These are phyloP conservation scores for Vireo altiloquus DNA, from an alignment of 2,113 vertebrate species.

Conservation along the genomic window DNA sequence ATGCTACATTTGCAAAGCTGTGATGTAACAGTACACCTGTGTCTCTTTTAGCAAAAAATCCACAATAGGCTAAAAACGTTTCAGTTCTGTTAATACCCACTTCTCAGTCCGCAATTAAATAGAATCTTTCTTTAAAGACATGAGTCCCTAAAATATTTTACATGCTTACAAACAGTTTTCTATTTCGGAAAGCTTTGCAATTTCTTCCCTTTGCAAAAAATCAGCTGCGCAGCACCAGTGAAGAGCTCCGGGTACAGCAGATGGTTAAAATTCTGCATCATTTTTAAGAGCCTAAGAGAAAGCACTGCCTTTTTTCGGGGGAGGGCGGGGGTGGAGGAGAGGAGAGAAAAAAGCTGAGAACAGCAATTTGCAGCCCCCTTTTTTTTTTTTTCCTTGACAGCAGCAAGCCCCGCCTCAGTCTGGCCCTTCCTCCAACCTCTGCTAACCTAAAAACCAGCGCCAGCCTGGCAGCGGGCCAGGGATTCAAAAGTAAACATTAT, in stretches of 20 bases:
- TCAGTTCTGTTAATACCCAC: not conserved
- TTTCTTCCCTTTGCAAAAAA: not conserved
- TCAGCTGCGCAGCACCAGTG: not conserved
- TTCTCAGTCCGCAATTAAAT: fast-evolving
- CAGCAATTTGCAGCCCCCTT: constrained; percentile 17
- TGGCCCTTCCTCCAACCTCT: constrained; percentile 65
- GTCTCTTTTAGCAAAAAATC: not conserved
- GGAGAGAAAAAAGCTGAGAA: constrained; percentile 43
- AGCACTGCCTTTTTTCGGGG: constrained; percentile 29
- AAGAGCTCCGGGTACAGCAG: not conserved
- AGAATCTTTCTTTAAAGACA: not conserved
- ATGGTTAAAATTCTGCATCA: constrained; percentile 54
- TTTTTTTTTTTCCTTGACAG: constrained; percentile 35
- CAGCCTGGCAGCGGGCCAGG: constrained; percentile 48
- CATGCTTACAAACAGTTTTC: not conserved
- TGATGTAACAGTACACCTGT: not conserved
- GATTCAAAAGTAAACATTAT: constrained; percentile 58
- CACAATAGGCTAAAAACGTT: not conserved
- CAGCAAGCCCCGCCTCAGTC: constrained; percentile 49
- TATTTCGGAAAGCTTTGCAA: not conserved
- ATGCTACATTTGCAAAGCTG: fast-evolving
- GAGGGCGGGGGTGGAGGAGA: not conserved
- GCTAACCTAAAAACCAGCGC: constrained; percentile 61
- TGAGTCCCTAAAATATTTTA: not conserved
- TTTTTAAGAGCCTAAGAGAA: constrained; percentile 43